Conservation (phyloP, 2,888 invertebrate genomes). For the Hirtodrosophila alboralis region DNA sequence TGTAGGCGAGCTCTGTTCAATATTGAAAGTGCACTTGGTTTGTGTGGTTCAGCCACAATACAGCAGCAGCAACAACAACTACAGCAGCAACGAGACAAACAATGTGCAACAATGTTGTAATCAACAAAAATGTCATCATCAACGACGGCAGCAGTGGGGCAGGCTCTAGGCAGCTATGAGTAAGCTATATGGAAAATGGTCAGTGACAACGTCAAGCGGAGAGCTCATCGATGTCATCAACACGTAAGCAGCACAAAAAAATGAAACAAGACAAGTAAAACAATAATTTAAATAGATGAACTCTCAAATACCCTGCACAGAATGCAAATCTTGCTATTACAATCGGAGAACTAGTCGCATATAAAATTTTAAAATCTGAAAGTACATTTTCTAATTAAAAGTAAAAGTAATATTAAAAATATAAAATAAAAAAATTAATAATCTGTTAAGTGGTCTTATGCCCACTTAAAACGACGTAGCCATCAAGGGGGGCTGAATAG, state of each 20-base stretch:
- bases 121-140: conserved; percentile 70
- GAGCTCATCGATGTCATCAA: conserved; percentile 68
- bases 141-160: conserved; percentile 43
- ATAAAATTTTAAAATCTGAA: too few relatives aligned
- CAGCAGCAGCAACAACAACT: conserved; percentile 27
- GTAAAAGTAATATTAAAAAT: too few relatives aligned
- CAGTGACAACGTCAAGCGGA: conserved; percentile 58
- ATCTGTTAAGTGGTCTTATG: too few relatives aligned
- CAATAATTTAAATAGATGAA: background rate
- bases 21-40: conserved; percentile 67
- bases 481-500: too few relatives aligned
- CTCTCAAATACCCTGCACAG: conserved; percentile 17
- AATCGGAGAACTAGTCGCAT: too few relatives aligned
- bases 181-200: conserved; percentile 48
- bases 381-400: too few relatives aligned
- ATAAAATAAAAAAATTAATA: too few relatives aligned
- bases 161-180: conserved; percentile 5
- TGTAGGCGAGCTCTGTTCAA: conserved; percentile 42
- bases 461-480: too few relatives aligned
- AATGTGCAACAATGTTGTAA: conserved; percentile 69
- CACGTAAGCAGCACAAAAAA: conserved; percentile 61
- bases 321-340: too few relatives aligned
- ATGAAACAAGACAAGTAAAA: conserved; percentile 36
- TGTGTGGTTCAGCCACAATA: conserved; percentile 59
- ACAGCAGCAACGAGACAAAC: conserved; percentile 53